Conservation (phyloP, 2,797 vertebrate genomes). For the Thripadectes ignobilis region DNA sequence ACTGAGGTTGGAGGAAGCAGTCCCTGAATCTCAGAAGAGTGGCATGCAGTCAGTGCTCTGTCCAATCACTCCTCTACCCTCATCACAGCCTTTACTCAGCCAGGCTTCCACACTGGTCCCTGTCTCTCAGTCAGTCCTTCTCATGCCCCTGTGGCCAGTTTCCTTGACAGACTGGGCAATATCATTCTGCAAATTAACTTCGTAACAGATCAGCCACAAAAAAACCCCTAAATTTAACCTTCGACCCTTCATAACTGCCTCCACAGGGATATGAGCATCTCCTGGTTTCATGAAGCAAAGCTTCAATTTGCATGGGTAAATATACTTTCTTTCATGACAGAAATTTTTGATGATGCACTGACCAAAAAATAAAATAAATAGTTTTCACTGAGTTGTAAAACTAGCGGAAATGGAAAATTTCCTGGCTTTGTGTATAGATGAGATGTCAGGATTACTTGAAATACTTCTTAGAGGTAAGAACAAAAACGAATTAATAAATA, state of each 20-base stretch:
- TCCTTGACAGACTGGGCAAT: background rate
- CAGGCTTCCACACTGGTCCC: background rate
- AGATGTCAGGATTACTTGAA: slow-evolving; percentile 57
- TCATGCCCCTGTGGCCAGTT: background rate
- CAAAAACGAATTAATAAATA: slow-evolving; percentile 51
- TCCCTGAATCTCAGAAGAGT: background rate
- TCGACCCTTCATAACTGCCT: background rate
- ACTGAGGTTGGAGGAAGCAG: background rate
- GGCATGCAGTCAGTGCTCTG: background rate
- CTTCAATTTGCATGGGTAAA: background rate
- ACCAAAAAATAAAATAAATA: background rate
- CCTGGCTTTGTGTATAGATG: slow-evolving; percentile 36
- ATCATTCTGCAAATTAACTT: background rate
- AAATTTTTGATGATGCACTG: slow-evolving; percentile 3
- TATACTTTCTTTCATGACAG: background rate
- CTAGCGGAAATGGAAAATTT: slow-evolving; percentile 47
- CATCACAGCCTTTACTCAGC: background rate
- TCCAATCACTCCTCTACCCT: background rate
- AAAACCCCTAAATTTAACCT: background rate
- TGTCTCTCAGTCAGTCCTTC: background rate
- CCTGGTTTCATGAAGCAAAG: slow-evolving; percentile 10
- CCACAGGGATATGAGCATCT: background rate
- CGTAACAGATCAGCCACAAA: background rate
- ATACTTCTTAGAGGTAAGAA: slow-evolving; percentile 34
- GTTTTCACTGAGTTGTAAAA: slow-evolving; percentile 29